Evolutionary conservation across 1,140 invertebrate species (phyloP).

Genomic region (Drosophila fuyamai): DNA sequence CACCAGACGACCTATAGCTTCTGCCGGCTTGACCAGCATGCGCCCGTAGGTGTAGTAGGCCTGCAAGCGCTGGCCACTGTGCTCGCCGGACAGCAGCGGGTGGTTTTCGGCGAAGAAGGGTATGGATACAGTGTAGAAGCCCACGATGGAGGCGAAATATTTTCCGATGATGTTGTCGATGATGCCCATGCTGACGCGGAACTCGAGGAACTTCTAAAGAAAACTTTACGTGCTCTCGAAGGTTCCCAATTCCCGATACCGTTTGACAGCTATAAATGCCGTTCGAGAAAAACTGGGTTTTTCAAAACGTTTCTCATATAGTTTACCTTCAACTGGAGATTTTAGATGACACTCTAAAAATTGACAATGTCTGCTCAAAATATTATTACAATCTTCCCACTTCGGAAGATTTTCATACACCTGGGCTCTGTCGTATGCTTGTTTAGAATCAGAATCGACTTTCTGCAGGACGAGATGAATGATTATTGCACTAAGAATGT

Average conservation of each 20-base stretch:
- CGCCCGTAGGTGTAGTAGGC: conserved; percentile 98
- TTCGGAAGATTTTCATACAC: no score
- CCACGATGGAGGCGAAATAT: conserved; percentile 97
- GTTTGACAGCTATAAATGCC: neutral
- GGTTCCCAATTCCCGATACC: no score
- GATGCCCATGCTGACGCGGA: conserved; percentile 96
- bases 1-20: conserved; percentile 97
- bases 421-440: no score
- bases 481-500: no score
- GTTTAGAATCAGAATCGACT: no score
- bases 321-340: no score
- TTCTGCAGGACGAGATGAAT: no score
- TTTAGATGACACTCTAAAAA: no score
- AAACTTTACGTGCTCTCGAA: no score
- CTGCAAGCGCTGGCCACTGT: conserved; percentile 89
- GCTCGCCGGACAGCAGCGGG: conserved; percentile 87
- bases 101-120: conserved; percentile 94
- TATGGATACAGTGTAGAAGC: conserved; percentile 97
- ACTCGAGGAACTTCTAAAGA: conserved; percentile 91
- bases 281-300: conserved; percentile 84
- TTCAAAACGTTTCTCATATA: no score
- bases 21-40: conserved; percentile 98
- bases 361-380: no score
- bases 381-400: no score
- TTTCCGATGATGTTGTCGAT: conserved; percentile 98